Evolutionary conservation across 2,888 invertebrate species (phyloP), one percentile per base, ranked within the genome.

Genomic region (Labia minor): DNA sequence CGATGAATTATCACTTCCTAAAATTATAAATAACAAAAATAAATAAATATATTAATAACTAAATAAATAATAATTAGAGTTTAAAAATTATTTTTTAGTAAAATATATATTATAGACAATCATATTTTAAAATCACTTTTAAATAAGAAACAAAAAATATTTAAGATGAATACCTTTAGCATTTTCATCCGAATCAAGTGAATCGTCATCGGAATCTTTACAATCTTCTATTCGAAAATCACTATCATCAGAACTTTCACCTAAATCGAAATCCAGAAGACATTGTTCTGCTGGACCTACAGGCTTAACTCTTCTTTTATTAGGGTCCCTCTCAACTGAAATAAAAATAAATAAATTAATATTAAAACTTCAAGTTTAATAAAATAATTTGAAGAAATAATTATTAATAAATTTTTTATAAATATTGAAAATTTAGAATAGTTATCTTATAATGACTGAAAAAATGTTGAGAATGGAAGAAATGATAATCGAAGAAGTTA

Each of bases 171-270:
- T 76, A 84, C 84, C 83, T 78, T 82, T 83, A 66, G 80, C 83
- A 71, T 82, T 83, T 73, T 85, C 86, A 72, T 86, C 85, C 63
- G 86, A 85, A 72, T 88, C 87, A 69, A 86, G 82, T 0, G 87
- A 88, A 77, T 89, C 87, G 75, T 89, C 87, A 76, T 88, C 90
- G 70, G 89, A 89, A 72, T 89, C 87, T 71, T 87, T 86, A 67
- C 85, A 84, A 76, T 91, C 91, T 76, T 92, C 92, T 68, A 92
- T 92, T 66, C 94, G 85, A 78, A 95, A 95, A 79, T 95, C 95
- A 69, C 94, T 95, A 78, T 95, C 95, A 76, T 95, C 94, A 0
- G 93, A 93, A 76, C 94, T 94, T 77, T 92, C 92, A 37, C 89
- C 94, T 68, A 92, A 81, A 79, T 92, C 92, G 73, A 92, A 90